phyloP scores from a whole-genome alignment of 1,140 invertebrate genomes.

The Aphis craccivora region DNA sequence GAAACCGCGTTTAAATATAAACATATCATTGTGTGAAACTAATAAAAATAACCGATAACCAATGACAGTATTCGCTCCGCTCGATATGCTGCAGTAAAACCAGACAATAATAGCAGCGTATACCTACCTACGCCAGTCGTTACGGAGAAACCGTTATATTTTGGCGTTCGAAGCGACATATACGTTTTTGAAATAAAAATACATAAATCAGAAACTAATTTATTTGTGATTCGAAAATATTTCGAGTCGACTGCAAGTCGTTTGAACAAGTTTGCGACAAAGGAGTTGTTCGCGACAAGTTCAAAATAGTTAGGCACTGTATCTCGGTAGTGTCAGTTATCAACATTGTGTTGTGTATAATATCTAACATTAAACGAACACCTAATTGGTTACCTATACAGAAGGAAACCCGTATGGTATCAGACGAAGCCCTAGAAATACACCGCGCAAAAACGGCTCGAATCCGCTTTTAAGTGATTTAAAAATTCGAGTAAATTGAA shows the following conservation, averaged over 20 bases:
- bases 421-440: background rate
- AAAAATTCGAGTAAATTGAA: background rate
- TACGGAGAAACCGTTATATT: background rate
- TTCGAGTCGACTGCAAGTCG: background rate
- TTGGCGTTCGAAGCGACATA: background rate
- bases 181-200: background rate
- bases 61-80: background rate
- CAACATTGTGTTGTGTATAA: background rate
- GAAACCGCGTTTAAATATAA: background rate
- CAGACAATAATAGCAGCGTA: background rate
- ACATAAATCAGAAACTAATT: background rate
- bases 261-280: background rate
- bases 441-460: background rate
- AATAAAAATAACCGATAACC: background rate
- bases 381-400: background rate
- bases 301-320: background rate
- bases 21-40: background rate
- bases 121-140: background rate
- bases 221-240: background rate
- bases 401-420: background rate
- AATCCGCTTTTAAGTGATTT: background rate
- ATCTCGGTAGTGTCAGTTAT: background rate
- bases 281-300: background rate
- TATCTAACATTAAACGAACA: background rate
- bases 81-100: background rate